These are phyloP conservation scores for Hyposoter dolosus DNA, from an alignment of 2,888 invertebrate genomes.

Conservation along the genomic window DNA sequence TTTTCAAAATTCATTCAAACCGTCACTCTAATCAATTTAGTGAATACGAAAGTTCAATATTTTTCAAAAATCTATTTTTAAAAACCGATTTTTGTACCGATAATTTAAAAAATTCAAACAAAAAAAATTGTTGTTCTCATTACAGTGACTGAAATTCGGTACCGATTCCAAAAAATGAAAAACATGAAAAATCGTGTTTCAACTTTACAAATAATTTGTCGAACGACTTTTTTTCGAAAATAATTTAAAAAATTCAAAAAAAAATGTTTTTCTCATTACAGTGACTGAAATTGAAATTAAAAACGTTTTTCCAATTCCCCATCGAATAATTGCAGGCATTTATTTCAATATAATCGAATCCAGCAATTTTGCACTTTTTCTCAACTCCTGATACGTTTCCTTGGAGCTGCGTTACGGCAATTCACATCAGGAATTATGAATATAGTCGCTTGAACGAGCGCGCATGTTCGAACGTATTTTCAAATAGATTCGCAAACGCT, in stretches of 20 bases:
- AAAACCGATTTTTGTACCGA: no score
- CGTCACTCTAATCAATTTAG: background rate
- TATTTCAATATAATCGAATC: constrained; percentile 3
- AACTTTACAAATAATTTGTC: background rate
- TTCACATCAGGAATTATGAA: constrained; percentile 26
- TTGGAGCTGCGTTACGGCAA: constrained; percentile 29
- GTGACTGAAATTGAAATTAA: background rate
- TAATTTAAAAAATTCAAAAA: background rate
- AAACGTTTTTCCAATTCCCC: background rate
- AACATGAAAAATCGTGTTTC: background rate
- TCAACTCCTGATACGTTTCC: background rate
- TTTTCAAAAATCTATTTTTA: no score
- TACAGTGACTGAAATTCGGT: no score
- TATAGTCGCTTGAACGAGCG: constrained; percentile 35
- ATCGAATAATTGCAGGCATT: background rate
- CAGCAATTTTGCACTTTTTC: background rate
- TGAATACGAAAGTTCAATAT: background rate
- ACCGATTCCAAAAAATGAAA: background rate
- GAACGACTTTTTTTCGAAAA: background rate
- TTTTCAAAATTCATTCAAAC: background rate
- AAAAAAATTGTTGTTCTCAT: no score
- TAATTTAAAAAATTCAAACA: no score
- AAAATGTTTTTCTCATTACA: background rate
- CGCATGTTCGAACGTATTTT: constrained; percentile 25
- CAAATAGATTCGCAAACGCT: constrained; percentile 30